Conservation (phyloP, 2,113 vertebrate species). For the Gallinago jamesoni region DNA sequence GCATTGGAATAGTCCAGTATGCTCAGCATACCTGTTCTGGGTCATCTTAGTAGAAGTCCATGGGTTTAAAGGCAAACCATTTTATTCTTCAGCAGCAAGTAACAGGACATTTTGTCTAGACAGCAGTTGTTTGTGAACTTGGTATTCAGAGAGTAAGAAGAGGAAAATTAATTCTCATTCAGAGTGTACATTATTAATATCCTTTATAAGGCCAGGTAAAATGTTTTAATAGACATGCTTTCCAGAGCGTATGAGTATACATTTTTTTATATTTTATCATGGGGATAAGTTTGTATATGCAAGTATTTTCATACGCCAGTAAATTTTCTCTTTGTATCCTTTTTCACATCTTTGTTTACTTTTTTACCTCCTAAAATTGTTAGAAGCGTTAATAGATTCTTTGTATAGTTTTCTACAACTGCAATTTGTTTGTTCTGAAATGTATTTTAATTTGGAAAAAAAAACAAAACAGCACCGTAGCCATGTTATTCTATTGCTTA, state of each 20-base stretch:
- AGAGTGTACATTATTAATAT: not conserved
- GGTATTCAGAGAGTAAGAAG: not conserved
- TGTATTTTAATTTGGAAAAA: not conserved
- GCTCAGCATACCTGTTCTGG: not conserved
- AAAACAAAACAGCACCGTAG: not conserved
- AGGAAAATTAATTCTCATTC: not conserved
- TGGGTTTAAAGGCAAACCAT: not conserved
- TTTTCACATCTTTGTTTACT: not conserved
- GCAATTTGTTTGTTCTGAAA: slow-evolving; percentile 18
- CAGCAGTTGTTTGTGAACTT: not conserved
- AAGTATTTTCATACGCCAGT: slow-evolving; percentile 1
- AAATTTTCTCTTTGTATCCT: not conserved
- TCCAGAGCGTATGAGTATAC: not conserved
- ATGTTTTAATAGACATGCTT: not conserved
- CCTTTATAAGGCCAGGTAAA: not conserved
- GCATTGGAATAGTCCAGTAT: not conserved
- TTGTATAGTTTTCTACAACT: slow-evolving; percentile 43
- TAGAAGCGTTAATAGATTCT: not conserved
- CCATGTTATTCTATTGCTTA: not conserved
- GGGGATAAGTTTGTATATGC: not conserved
- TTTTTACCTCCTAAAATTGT: not conserved
- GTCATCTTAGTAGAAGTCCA: not conserved
- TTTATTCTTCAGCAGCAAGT: not conserved
- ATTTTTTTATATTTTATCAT: slow-evolving; percentile 12
- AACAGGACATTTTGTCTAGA: not conserved